Evolutionary conservation across 2,888 invertebrate genomes (phyloP).

Genomic region (Drosophila tripunctata): DNA sequence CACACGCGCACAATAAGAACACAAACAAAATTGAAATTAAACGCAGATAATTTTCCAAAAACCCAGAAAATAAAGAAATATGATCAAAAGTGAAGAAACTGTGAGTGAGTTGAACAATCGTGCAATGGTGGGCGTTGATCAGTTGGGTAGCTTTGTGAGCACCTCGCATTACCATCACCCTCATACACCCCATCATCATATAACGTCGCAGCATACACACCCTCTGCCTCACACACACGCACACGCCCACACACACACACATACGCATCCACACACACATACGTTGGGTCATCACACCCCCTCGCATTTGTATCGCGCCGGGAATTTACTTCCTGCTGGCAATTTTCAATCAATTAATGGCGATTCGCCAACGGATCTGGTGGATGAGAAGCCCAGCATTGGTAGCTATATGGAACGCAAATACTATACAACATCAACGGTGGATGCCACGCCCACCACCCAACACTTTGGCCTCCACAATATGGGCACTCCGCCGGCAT

Average conservation of each 20-base stretch:
- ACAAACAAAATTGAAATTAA: conserved; percentile 29
- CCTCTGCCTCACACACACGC: conserved; percentile 26
- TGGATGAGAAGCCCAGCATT: conserved; percentile 81
- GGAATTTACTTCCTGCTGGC: conserved; percentile 70
- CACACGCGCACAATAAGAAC: conserved; percentile 12
- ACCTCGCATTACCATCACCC: conserved; percentile 57
- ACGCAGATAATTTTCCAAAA: background rate
- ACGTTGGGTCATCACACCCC: conserved; percentile 45
- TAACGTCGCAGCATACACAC: conserved; percentile 44
- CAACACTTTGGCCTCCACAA: conserved; percentile 70
- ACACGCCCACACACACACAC: conserved; percentile 27
- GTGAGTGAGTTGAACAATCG: conserved; percentile 68
- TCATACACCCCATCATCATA: conserved; percentile 48
- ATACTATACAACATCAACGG: conserved; percentile 73
- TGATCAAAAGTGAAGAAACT: conserved; percentile 83
- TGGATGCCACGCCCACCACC: conserved; percentile 59
- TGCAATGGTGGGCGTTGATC: conserved; percentile 61
- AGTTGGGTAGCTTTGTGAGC: conserved; percentile 55
- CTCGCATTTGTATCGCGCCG: conserved; percentile 71
- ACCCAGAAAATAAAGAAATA: conserved; percentile 24
- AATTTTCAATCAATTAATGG: conserved; percentile 76
- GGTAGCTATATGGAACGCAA: conserved; percentile 81
- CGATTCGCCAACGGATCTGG: conserved; percentile 79
- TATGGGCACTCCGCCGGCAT: conserved; percentile 76
- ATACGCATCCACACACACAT: conserved; percentile 35